phyloP scores from a whole-genome alignment of 2,113 vertebrate species.

The Caloenas nicobarica region DNA sequence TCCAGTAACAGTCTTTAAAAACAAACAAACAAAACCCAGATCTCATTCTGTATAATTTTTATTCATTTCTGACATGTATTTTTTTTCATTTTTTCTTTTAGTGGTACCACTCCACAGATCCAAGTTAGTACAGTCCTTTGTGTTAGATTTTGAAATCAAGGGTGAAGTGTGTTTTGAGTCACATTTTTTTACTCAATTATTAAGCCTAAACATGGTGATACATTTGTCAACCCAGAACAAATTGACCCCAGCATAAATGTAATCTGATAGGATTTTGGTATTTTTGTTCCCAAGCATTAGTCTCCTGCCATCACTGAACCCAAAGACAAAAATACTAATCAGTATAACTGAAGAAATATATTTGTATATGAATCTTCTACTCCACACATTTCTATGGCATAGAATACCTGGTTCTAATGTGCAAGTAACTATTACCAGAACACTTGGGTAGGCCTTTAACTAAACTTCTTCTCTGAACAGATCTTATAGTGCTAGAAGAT shows the following conservation, averaged over 20 bases:
- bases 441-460: not conserved
- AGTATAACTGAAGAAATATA: not conserved
- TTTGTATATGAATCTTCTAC: not conserved
- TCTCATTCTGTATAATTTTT: not conserved
- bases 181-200: not conserved
- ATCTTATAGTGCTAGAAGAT: not conserved
- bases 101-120: not conserved
- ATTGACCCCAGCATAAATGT: not conserved
- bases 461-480: not conserved
- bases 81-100: not conserved
- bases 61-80: not conserved
- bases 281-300: not conserved
- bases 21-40: no score
- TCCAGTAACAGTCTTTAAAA: not conserved
- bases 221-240: not conserved
- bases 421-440: not conserved
- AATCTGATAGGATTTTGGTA: not conserved
- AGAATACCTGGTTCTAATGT: not conserved
- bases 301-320: not conserved
- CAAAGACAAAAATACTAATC: not conserved
- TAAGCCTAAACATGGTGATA: not conserved
- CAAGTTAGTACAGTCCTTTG: not conserved
- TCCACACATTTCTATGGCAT: rapidly evolving
- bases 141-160: not conserved
- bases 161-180: not conserved